A percentile compares a stretch with the other conserved stretches of the same genome.
These are phyloP conservation scores for Meloidogyne hapla DNA, from an alignment of 1,140 invertebrate species.

Conservation along the genomic window DNA sequence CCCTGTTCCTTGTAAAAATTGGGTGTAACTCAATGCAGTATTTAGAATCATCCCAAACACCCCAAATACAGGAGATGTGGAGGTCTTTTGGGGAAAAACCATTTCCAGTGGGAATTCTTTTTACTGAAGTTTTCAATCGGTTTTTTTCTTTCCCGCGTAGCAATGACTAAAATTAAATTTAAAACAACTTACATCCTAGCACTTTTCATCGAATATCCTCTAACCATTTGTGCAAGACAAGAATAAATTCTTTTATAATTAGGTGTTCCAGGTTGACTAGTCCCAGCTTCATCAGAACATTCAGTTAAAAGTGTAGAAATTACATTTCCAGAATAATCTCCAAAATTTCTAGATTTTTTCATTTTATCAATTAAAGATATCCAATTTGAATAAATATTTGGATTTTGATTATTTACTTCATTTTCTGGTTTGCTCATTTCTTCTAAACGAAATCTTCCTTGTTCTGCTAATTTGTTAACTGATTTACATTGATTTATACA, in stretches of 20 bases:
- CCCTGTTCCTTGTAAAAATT: too few species aligned
- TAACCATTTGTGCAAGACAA: slow-evolving; percentile 4
- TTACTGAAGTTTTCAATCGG: too few species aligned
- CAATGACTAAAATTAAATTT: too few species aligned
- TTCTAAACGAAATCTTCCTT: slow-evolving; percentile 7
- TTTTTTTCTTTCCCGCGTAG: too few species aligned
- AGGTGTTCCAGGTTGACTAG: background rate
- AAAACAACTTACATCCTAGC: slow-evolving; percentile 18
- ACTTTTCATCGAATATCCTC: slow-evolving; percentile 19
- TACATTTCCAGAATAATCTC: background rate
- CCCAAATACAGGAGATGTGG: too few species aligned
- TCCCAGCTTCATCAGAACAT: background rate
- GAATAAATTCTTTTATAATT: slow-evolving; percentile 30
- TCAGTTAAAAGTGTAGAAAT: slow-evolving; percentile 1
- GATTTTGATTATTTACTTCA: background rate
- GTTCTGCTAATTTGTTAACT: slow-evolving; percentile 8
- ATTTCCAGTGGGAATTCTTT: too few species aligned
- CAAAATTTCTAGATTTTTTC: slow-evolving; percentile 8
- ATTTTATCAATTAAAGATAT: background rate
- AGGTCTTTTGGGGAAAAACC: too few species aligned
- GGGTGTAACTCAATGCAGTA: too few species aligned
- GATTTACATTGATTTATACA: slow-evolving; percentile 22
- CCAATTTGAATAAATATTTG: slow-evolving; percentile 18
- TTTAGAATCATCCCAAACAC: too few species aligned
- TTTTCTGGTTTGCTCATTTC: background rate